Evolutionary conservation across 2,113 vertebrate genomes (phyloP).

Genomic region (Lophotis ruficrista): DNA sequence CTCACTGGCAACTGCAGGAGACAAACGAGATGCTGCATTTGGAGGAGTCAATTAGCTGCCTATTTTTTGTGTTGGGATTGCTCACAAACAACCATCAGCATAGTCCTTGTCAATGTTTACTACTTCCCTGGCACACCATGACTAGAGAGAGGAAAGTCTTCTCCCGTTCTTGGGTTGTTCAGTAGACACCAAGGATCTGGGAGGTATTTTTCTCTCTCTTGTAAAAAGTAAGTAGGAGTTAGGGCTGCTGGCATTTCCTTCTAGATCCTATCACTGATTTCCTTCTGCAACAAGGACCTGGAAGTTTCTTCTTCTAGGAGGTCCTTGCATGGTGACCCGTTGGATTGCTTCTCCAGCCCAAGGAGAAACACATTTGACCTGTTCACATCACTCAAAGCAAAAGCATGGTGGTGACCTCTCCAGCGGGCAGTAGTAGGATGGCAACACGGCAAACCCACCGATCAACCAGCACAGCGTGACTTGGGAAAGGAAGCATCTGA

Average conservation of each 20-base stretch:
- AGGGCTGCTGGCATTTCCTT: background rate
- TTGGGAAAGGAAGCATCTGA: background rate
- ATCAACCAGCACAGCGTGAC: background rate
- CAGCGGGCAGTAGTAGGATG: too few relatives aligned
- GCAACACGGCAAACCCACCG: background rate
- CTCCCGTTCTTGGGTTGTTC: background rate
- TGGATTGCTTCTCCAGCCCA: background rate
- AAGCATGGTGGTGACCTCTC: background rate
- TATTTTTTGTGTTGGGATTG: background rate
- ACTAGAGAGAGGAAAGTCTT: background rate
- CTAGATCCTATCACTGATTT: background rate
- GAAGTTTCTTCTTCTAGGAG: background rate
- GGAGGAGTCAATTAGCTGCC: background rate
- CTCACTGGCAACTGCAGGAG: background rate
- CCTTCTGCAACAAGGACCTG: background rate
- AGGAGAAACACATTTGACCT: background rate
- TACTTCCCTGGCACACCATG: too few relatives aligned
- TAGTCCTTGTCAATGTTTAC: background rate
- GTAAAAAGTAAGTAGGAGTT: background rate
- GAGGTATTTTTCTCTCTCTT: background rate
- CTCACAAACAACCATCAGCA: background rate
- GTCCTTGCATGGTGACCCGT: background rate
- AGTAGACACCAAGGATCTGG: background rate
- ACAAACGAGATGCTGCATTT: background rate
- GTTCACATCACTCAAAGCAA: background rate